Evolutionary conservation across 2,797 vertebrate genomes (phyloP), one percentile per base, ranked within the genome.

Genomic region (Austrolebias charrua): DNA sequence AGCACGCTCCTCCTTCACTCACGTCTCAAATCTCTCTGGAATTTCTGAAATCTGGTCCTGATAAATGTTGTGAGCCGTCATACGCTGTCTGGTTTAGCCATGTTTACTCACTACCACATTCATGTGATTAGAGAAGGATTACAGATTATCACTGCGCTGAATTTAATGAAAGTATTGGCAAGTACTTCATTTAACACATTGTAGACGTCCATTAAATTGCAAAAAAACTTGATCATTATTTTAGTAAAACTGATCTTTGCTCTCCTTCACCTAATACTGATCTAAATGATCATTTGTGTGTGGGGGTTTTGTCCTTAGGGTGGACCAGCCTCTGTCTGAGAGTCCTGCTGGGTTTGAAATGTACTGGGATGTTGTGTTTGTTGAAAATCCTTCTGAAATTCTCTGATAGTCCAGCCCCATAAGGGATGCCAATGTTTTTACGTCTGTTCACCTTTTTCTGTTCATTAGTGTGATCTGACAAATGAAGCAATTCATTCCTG

Each of bases 1-100:
- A 66, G 67, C 55, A 20, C 44, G 61, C 66, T 78, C 75, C n/a
- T n/a, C n/a, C 55, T 66, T 75, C 75, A 55, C 75, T 50, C 55
- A 70, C 24, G 13, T 58, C 70, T 66, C 69, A 43, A 60, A 80
- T 83, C 78, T 71, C 66, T 14, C 40, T 6, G 67, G 75, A 75
- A 19, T 76, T 75, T 66, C 67, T 13, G 60, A 70, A 65, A 66
- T 71, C 66, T 79, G 38, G 18, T 69, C 58, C 75, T 69, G 69
- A 78, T 79, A 78, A 65, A 70, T 64, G 46, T 52, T 73, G 70
- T 35, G 57, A 75, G 60, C 72, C 72, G 55, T 73, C 66, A 43
- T 55, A 58, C 55, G 71, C 72, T 69, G 66, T 75, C 55, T 69
- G 58, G 63, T 66, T 86, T 69, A 72, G 54, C 24, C 9, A 14